phyloP scores from a whole-genome alignment of 2,888 invertebrate genomes.

The Eumacrocentrus americanus region DNA sequence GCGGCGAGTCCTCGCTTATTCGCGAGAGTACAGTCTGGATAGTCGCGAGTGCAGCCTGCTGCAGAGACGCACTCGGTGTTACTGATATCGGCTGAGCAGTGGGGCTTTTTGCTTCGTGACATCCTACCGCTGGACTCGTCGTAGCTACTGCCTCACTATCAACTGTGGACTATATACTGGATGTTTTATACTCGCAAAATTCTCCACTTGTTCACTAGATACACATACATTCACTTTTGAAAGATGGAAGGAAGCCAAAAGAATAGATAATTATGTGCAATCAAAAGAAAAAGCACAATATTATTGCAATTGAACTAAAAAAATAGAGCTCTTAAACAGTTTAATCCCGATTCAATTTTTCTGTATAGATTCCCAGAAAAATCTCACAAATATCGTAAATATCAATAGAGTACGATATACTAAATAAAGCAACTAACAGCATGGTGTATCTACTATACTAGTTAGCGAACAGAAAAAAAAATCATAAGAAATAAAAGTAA shows the following conservation, averaged over 20 bases:
- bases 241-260: background rate
- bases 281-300: conserved; percentile 4
- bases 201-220: background rate
- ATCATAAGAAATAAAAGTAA: background rate
- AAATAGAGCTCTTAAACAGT: too few species aligned
- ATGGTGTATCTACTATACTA: background rate
- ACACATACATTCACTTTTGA: background rate
- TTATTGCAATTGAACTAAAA: background rate
- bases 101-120: conserved; percentile 46
- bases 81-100: conserved; percentile 39
- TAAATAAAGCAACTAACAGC: too few species aligned
- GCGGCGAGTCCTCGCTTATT: conserved; percentile 66
- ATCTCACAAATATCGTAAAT: too few species aligned
- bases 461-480: conserved; percentile 8
- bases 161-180: conserved; percentile 46
- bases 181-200: conserved; percentile 31
- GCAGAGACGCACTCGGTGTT: conserved; percentile 44
- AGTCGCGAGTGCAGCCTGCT: conserved; percentile 35
- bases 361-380: too few species aligned
- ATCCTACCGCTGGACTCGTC: conserved; percentile 37
- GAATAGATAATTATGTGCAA: background rate
- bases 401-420: too few species aligned
- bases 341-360: too few species aligned
- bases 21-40: conserved; percentile 55
- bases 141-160: conserved; percentile 46